A percentile compares a stretch with the other conserved stretches of the same genome.
phyloP scores from a whole-genome alignment of 2,888 invertebrate species.

The Pyrgus malvae region DNA sequence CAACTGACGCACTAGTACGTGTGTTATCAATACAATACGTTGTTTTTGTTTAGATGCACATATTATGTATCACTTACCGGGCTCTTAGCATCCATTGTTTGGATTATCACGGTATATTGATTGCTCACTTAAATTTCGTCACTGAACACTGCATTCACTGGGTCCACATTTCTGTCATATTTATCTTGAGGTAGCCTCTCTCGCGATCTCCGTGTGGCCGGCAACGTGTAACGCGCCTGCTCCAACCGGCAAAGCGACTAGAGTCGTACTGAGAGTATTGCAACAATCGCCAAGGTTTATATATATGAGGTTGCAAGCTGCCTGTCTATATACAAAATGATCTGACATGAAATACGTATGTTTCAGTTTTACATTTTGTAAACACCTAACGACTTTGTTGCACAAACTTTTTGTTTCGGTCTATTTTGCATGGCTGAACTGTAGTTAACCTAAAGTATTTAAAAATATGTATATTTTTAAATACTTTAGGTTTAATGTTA shows the following conservation, averaged over 20 bases:
- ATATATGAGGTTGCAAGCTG: conserved; percentile 74
- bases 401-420: conserved; percentile 11
- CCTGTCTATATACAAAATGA: conserved; percentile 46
- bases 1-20: too few relatives aligned
- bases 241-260: conserved; percentile 83
- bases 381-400: conserved; percentile 11
- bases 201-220: conserved; percentile 81
- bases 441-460: not conserved
- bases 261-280: conserved; percentile 81
- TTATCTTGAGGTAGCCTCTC: conserved; percentile 63
- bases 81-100: conserved; percentile 75
- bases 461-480: too few relatives aligned
- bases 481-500: too few relatives aligned
- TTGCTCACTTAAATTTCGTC: conserved; percentile 67
- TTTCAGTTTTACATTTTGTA: conserved; percentile 8
- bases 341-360: conserved; percentile 7
- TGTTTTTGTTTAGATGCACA: conserved; percentile 26
- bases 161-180: conserved; percentile 70
- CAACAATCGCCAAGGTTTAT: conserved; percentile 76
- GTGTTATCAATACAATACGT: conserved; percentile 22
- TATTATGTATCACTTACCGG: conserved; percentile 57
- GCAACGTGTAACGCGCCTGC: conserved; percentile 70
- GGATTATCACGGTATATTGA: conserved; percentile 45
- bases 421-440: not conserved
- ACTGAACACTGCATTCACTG: conserved; percentile 78